Evolutionary conservation across 2,797 vertebrate species (phyloP), one percentile per base, ranked within the genome.

Genomic region (Lepilemur ruficaudatus): DNA sequence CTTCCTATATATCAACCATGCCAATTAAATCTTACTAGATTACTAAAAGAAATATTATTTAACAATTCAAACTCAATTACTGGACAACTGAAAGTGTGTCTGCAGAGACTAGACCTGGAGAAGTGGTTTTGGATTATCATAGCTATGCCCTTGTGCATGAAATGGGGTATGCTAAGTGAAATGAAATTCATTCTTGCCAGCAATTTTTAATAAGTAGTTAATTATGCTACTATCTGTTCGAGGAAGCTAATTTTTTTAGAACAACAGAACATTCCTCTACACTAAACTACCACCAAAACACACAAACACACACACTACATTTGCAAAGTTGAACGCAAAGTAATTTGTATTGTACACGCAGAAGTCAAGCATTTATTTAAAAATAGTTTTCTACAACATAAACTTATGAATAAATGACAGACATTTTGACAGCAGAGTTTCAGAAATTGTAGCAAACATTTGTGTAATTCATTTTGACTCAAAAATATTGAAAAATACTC

Each of bases 401-500:
- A 94, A 97, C 28, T 46, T 79, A 72, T 12, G 43, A 91, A 86
- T 28, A 93, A 93, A 89, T 90, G 86, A 69, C 79, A 5, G 1
- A 93, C 63, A 78, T 96, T 90, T 91, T 92, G 70, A 65, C n/a
- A 65, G 72, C 70, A 95, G 72, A 61, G 46, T 13, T 94, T 92
- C 10, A 97, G 80, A 0, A 85, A 82, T 32, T 96, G 93, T 86
- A 97, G 97, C 69, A 73, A 96, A 93, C 52, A 15, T 10, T 86
- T 55, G 8, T 35, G 30, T 15, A 41, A 61, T 95, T 97, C 93
- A 35, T 95, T 96, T 89, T 63, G 73, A 94, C 93, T 97, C 93
- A 93, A 97, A 97, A 96, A 88, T 88, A 91, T 2, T 89, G 83
- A 46, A 83, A 92, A 95, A 94, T 67, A 94, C 92, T 95, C 32